phyloP scores from a whole-genome alignment of 1,140 invertebrate genomes.

The Manduca sexta region DNA sequence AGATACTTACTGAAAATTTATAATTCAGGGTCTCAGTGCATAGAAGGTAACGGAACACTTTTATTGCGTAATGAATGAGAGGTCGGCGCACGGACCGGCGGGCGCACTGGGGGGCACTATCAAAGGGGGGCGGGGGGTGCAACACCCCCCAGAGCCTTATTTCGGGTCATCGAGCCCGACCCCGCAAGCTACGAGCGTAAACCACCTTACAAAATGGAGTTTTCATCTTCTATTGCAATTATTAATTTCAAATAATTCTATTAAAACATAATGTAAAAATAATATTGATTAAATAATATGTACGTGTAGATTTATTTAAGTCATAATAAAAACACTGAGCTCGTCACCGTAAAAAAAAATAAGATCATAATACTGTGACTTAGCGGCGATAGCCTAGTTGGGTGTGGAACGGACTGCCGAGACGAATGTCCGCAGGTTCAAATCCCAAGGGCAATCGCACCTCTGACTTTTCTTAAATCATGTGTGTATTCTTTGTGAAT shows the following conservation, averaged over 20 bases:
- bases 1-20: not conserved
- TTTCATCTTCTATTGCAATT: slow-evolving; percentile 45
- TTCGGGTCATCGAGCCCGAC: slow-evolving; percentile 61
- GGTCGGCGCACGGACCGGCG: slow-evolving; percentile 38
- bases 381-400: too few relatives aligned
- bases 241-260: slow-evolving; percentile 34
- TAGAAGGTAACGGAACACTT: slow-evolving; percentile 38
- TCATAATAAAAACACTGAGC: too few relatives aligned
- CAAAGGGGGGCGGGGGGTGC: slow-evolving; percentile 23
- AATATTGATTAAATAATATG: not conserved
- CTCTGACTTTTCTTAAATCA: too few relatives aligned
- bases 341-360: too few relatives aligned
- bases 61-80: slow-evolving; percentile 66
- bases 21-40: slow-evolving; percentile 12
- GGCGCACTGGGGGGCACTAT: slow-evolving; percentile 13
- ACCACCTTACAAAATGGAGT: slow-evolving; percentile 49
- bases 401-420: too few relatives aligned
- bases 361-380: too few relatives aligned
- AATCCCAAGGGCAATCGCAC: too few relatives aligned
- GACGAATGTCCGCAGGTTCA: too few relatives aligned
- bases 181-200: slow-evolving; percentile 33
- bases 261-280: not conserved
- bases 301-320: too few relatives aligned
- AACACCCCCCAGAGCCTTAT: slow-evolving; percentile 51
- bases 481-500: too few relatives aligned